Evolutionary conservation across 2,113 vertebrate genomes (phyloP).

Genomic region (Falco punctatus): DNA sequence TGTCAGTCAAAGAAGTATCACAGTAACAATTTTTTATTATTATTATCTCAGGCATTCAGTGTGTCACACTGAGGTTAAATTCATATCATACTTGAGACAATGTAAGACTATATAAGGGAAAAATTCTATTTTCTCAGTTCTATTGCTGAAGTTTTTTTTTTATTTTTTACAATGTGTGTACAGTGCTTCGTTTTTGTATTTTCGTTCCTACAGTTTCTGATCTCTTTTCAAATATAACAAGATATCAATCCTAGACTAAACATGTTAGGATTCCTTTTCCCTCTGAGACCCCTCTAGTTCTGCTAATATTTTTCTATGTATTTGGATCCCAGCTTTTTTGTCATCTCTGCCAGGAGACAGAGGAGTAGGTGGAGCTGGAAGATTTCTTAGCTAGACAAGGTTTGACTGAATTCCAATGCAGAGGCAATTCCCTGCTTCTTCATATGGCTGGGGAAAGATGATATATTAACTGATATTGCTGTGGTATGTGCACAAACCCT

Average conservation of each 20-base stretch:
- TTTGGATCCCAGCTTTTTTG: background rate
- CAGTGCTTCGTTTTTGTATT: background rate
- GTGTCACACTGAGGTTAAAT: background rate
- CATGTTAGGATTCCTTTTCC: background rate
- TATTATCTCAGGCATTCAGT: background rate
- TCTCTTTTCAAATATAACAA: conserved; percentile 7
- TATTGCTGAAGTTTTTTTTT: background rate
- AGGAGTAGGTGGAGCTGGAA: background rate
- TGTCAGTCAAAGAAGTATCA: background rate
- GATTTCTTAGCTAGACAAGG: background rate
- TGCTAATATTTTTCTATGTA: background rate
- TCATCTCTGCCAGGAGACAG: background rate
- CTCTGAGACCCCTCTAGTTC: background rate
- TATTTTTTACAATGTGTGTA: background rate
- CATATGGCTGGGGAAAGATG: background rate
- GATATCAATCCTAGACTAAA: conserved; percentile 1
- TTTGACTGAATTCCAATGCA: background rate
- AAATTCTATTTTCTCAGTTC: background rate
- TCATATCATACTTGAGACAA: background rate
- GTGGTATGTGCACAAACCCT: background rate
- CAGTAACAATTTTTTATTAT: fast-evolving
- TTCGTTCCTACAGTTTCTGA: conserved; percentile 1
- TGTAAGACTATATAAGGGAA: background rate
- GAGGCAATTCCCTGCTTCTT: background rate
- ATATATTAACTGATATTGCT: background rate